Percentiles rank a stretch among this genome's conserved stretches.
Evolutionary conservation across 2,888 invertebrate genomes (phyloP).

Genomic region (Phengaris alcon): DNA sequence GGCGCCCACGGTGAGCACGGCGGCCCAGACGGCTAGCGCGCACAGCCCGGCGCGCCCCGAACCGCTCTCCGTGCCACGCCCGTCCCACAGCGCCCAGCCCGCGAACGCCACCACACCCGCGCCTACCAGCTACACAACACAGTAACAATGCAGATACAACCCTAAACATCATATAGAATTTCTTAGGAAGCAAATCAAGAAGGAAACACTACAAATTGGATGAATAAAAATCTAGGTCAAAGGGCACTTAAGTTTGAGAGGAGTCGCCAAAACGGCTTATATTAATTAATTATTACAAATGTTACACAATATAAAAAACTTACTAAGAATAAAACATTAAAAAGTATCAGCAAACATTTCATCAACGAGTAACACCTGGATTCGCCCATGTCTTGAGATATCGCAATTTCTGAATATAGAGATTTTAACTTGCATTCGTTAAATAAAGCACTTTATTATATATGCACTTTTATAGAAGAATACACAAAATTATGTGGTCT

Average conservation of each 20-base stretch:
- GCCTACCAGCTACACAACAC: slow-evolving; percentile 53
- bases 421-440: neutral
- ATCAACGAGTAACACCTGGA: slow-evolving; percentile 84
- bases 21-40: slow-evolving; percentile 61
- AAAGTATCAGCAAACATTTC: slow-evolving; percentile 85
- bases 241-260: neutral
- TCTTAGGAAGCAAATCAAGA: neutral
- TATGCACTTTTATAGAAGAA: neutral
- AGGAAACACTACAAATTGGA: neutral
- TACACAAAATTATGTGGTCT: neutral
- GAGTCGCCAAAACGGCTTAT: neutral
- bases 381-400: slow-evolving; percentile 77
- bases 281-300: neutral
- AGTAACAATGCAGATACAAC: neutral
- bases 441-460: neutral
- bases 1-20: slow-evolving; percentile 55
- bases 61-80: slow-evolving; percentile 54
- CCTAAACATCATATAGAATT: neutral
- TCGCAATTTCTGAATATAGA: neutral
- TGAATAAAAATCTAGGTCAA: slow-evolving; percentile 5
- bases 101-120: slow-evolving; percentile 55
- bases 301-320: slow-evolving; percentile 49
- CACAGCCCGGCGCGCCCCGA: slow-evolving; percentile 60
- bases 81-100: slow-evolving; percentile 67
- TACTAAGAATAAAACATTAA: slow-evolving; percentile 87